Conservation (phyloP, 1,140 invertebrate species). For the Ericerus pela region DNA sequence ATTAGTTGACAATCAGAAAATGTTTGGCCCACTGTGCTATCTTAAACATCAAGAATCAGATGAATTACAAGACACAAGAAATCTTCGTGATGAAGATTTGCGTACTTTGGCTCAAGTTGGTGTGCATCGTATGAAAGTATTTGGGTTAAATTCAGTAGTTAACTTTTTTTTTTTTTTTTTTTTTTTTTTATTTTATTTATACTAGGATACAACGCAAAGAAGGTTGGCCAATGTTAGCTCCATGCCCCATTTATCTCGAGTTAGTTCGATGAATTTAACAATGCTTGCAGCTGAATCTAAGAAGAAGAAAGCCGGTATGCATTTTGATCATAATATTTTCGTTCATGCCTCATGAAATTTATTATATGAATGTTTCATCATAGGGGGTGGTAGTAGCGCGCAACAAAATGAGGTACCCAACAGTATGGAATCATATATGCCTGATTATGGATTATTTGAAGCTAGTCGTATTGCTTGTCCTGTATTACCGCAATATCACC, state of each 20-base stretch:
- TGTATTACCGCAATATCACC: constrained; percentile 98
- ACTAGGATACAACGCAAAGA: constrained; percentile 46
- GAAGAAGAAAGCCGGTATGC: constrained; percentile 34
- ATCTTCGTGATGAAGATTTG: constrained; percentile 63
- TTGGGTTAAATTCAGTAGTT: no score
- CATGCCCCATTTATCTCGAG: constrained; percentile 61
- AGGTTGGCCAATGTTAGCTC: constrained; percentile 53
- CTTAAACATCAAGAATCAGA: constrained; percentile 37
- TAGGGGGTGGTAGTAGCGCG: constrained; percentile 15
- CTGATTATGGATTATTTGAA: constrained; percentile 89
- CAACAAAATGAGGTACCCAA: constrained; percentile 19
- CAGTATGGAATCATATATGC: constrained; percentile 47
- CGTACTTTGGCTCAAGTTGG: constrained; percentile 43
- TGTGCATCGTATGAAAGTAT: neutral
- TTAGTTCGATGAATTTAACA: constrained; percentile 66
- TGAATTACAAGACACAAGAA: constrained; percentile 52
- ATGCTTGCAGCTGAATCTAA: constrained; percentile 53
- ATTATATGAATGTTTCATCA: neutral
- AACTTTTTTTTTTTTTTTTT: constrained; percentile 4
- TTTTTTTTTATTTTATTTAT: constrained; percentile 8
- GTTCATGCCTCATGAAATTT: neutral
- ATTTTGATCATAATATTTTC: neutral
- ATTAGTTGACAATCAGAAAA: no score
- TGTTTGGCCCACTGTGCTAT: no score
- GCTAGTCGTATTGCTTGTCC: constrained; percentile 91